Percentiles rank a stretch among this genome's conserved stretches.
Evolutionary conservation across 2,888 invertebrate species (phyloP).

Genomic region (Petrolisthes manimaculis): DNA sequence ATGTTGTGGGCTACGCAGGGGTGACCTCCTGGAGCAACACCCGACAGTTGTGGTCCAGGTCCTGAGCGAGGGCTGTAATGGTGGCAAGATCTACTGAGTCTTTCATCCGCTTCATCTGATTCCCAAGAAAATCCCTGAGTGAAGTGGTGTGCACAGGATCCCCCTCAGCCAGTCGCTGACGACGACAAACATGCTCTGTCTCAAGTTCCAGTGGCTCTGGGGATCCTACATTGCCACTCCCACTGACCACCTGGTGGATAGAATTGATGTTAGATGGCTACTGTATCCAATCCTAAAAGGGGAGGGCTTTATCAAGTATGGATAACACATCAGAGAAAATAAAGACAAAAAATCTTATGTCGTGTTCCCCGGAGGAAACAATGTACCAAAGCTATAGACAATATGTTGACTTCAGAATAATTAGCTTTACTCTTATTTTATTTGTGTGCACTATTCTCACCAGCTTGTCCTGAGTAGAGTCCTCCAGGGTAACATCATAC

Average conservation of each 20-base stretch:
- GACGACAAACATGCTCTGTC: constrained; percentile 70
- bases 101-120: constrained; percentile 68
- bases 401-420: not conserved
- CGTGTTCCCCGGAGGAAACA: not conserved
- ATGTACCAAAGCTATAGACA: not conserved
- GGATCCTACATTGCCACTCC: constrained; percentile 32
- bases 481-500: constrained; percentile 62
- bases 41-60: constrained; percentile 75
- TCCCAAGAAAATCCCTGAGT: constrained; percentile 72
- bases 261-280: not conserved
- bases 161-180: constrained; percentile 77
- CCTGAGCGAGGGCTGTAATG: constrained; percentile 53
- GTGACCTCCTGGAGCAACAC: constrained; percentile 69
- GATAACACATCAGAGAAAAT: not conserved
- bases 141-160: constrained; percentile 87
- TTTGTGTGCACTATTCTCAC: constrained; percentile 17
- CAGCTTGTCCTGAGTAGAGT: constrained; percentile 57
- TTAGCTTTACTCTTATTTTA: not conserved
- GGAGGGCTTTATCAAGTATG: not conserved
- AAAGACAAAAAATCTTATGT: no score
- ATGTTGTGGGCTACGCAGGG: not conserved
- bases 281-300: not conserved
- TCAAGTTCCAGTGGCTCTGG: constrained; percentile 49
- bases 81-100: constrained; percentile 33
- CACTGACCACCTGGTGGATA: not conserved